Evolutionary conservation across 2,113 vertebrate genomes (phyloP).

Genomic region (Brachirus orientalis): DNA sequence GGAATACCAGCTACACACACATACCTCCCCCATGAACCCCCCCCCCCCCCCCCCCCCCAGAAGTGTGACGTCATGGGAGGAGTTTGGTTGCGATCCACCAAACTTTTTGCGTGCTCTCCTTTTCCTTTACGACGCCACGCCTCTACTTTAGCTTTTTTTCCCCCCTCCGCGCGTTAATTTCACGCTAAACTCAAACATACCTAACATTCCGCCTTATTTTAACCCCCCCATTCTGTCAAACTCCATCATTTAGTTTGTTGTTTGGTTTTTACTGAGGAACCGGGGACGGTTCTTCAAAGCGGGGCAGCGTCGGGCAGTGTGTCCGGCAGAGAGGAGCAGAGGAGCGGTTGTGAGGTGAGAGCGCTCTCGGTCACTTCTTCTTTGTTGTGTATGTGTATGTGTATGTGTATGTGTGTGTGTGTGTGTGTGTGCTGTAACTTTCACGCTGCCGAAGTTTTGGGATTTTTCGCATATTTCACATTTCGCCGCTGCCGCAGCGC

Average conservation of each 20-base stretch:
- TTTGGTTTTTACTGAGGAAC: neutral
- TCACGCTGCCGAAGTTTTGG: conserved; percentile 75
- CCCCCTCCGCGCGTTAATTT: conserved; percentile 74
- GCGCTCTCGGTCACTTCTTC: conserved; percentile 66
- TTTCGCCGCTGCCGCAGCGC: conserved; percentile 60
- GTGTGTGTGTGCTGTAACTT: conserved; percentile 56
- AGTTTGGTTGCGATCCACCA: conserved; percentile 66
- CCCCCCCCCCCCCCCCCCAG: neutral
- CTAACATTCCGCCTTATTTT: conserved; percentile 78
- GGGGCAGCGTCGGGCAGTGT: neutral
- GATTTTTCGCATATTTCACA: conserved; percentile 82
- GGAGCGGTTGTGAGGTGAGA: conserved; percentile 69
- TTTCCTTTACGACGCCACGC: conserved; percentile 64
- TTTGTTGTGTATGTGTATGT: conserved; percentile 42
- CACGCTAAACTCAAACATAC: conserved; percentile 78
- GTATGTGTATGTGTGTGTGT: no score
- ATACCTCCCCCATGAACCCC: neutral
- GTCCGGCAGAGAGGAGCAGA: conserved; percentile 25
- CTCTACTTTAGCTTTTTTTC: conserved; percentile 66
- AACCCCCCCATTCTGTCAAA: neutral
- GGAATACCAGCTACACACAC: neutral
- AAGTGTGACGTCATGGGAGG: conserved; percentile 62
- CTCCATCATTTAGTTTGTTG: conserved; percentile 49
- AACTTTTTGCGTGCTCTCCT: conserved; percentile 72
- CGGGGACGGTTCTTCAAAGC: neutral